Conservation (phyloP, 2,113 vertebrate species). For the Pagrus major region DNA sequence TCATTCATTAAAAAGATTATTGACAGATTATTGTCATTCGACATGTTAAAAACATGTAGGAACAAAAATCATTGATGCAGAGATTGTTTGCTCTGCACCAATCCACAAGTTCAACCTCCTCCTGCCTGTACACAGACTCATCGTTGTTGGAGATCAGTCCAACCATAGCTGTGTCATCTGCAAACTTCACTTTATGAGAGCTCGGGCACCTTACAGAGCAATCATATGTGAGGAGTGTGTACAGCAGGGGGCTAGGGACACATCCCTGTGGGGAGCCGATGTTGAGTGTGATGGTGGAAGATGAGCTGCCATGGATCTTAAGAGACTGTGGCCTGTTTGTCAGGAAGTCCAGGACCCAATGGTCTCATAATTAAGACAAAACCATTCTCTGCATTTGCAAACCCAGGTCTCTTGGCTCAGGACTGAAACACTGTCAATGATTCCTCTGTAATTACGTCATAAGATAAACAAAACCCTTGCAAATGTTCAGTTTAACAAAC, state of each 20-base stretch:
- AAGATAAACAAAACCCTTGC: conserved; percentile 12
- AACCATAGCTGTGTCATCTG: too few species aligned
- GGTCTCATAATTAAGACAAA: conserved; percentile 9
- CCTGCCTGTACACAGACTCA: background rate
- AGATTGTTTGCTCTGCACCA: too few species aligned
- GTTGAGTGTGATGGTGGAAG: background rate
- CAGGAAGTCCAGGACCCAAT: background rate
- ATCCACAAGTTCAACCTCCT: too few species aligned
- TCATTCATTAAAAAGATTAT: too few species aligned
- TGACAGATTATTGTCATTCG: too few species aligned
- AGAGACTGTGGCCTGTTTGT: background rate
- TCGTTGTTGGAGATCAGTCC: background rate
- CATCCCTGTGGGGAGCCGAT: background rate
- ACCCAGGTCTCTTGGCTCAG: conserved; percentile 13
- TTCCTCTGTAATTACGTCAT: conserved; percentile 18
- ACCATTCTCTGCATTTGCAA: background rate
- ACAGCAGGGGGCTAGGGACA: too few species aligned
- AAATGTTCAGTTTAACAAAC: conserved; percentile 7
- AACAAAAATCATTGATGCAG: too few species aligned
- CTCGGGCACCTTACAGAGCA: too few species aligned
- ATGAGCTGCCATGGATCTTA: background rate
- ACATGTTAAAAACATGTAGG: too few species aligned
- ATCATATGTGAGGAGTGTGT: too few species aligned
- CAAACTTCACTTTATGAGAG: too few species aligned
- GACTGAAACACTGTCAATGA: background rate